Percentiles rank a stretch among this genome's conserved stretches.
phyloP scores from a whole-genome alignment of 2,113 vertebrate genomes.

The Gymnarchus niloticus region DNA sequence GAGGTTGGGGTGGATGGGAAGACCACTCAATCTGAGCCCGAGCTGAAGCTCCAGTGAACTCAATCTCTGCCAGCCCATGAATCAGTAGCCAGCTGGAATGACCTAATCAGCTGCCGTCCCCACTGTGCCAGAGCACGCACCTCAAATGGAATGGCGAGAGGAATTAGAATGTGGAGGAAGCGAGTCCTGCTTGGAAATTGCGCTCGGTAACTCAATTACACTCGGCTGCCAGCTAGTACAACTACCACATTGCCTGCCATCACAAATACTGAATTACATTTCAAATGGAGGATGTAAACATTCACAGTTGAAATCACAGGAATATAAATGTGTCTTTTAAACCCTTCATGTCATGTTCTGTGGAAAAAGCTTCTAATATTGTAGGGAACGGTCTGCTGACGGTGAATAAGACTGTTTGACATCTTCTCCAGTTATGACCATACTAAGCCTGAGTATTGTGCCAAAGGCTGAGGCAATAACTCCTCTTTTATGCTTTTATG shows the following conservation, averaged over 20 bases:
- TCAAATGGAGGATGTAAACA: neutral
- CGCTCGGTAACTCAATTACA: neutral
- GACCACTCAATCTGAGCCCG: neutral
- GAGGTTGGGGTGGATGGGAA: too few relatives aligned
- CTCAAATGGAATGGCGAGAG: neutral
- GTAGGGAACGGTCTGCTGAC: neutral
- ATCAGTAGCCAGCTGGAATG: neutral
- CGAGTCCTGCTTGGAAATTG: neutral
- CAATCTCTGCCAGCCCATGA: neutral
- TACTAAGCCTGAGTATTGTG: neutral
- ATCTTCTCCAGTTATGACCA: neutral
- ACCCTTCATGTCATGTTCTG: neutral
- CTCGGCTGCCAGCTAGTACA: neutral
- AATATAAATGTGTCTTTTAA: neutral
- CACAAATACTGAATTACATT: neutral
- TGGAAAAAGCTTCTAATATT: neutral
- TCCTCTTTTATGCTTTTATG: neutral
- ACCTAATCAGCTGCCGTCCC: neutral
- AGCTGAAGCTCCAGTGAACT: neutral
- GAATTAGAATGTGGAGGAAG: neutral
- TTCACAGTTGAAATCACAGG: neutral
- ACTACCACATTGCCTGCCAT: neutral
- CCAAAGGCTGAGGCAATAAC: neutral
- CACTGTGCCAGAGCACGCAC: neutral
- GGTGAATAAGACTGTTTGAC: neutral